Evolutionary conservation across 2,797 vertebrate species (phyloP), one percentile per base, ranked within the genome.

Genomic region (Sebastolobus altivelis): DNA sequence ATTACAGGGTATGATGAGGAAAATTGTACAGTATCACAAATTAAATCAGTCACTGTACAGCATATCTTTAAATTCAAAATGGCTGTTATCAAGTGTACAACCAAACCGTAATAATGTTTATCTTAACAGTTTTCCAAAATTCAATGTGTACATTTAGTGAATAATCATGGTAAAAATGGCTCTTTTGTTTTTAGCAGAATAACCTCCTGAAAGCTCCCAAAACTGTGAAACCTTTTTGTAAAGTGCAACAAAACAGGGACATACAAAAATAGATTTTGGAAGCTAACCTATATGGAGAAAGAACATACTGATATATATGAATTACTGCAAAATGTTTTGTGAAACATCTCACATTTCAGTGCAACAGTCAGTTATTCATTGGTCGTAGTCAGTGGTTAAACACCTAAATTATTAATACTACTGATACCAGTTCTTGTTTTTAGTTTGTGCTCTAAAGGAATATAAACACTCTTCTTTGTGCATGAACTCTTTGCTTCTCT

Each of bases 21-120:
- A 92, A 88, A 94, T 93, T 94, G 89, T 82, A 92, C 81, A 65
- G 72, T 77, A 81, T 85, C 63, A 6, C 38, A 75, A 86, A 88
- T 85, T 77, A 84, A 90, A 88, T 87, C 80, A 70, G 75, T 85
- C 80, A 20, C 38, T 69, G 75, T 63, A 79, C 67, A 76, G 72
- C 68, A 54, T 77, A 79, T 89, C 82, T 90, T 93, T 89, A 87
- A 81, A 86, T 54, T 83, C 52, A 79, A 86, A 92, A 90, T 88
- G 80, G 73, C 75, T 93, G 84, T 93, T 90, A 87, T 93, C 71
- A 79, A 65, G 37, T 60, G 29, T 6, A 61, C 18, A 1, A 31
- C 31, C 33, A 52, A 86, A 85, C 69, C 63, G 3, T 72, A 61
- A 81, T 55, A 68, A 12, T 83, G 69, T 61, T 63, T 63, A 79